Base-by-base conservation (phyloP, 1,140 invertebrate genomes). In the Lordiphosa collinella region DNA sequence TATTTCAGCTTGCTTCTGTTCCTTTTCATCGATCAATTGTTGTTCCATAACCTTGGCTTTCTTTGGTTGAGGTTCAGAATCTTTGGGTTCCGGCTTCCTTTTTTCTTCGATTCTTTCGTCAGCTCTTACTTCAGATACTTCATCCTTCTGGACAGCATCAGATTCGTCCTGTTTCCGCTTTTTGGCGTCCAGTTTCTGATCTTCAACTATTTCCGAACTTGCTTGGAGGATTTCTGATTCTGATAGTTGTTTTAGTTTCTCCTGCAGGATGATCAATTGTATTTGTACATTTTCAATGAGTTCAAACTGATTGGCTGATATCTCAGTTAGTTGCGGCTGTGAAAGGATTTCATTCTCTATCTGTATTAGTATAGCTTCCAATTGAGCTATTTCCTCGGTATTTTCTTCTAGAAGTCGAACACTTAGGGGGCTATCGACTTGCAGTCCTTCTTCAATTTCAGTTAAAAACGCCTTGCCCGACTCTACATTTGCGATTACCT, bases 341-440 rank as follows among this genome's bases (percentile, higher is more conserved):
- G 53, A 65, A 0, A 87, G 48, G 10, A 87, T 69, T 44, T 87
- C 79, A n/a, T 60, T 67, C 36, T 87, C 85, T 2, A 87, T 69
- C 34, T 65, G 65, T 2, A 58, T 47, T 6, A 87, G 58, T 1
- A 53, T 80, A 4, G 68, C 49, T 13, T 87, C 62, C n/a, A 87
- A 38, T 14, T 71, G 63, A 18, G 35, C 44, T 1, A 87, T 62
- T 2, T 71, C 85, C 6, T 59, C 55, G 2, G 65, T 54, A 32
- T 86, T 73, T 13, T 80, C 64, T 9, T 72, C 58, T 0, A 87
- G 38, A 10, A 87, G 56, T 10, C 57, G 64, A 1, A 56, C 46
- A 14, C 65, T 58, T 7, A 76, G 25, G 0, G 74, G 58, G 57
- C 60, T 76, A 31, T 85, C 64, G 5, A 41, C 55, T 14, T 69